These are phyloP conservation scores for Chaetodon trifasciatus DNA, from an alignment of 2,797 vertebrate species.

Conservation along the genomic window DNA sequence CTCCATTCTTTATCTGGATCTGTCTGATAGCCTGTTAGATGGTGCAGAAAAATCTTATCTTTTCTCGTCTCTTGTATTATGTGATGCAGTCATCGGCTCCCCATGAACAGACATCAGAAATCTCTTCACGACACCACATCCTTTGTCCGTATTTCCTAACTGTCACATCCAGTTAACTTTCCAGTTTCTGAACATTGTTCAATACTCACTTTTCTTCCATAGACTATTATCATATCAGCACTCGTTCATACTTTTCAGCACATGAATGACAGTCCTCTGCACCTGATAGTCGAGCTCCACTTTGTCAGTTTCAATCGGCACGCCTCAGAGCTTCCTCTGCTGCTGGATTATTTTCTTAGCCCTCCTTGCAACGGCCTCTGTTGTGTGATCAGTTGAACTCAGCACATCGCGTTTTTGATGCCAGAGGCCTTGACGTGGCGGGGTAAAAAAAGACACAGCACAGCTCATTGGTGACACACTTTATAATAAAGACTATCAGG, in stretches of 20 bases:
- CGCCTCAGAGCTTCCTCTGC: background rate
- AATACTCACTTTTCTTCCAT: background rate
- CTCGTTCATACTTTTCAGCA: slow-evolving; percentile 21
- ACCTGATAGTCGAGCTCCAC: slow-evolving; percentile 19
- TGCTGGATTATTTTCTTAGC: slow-evolving; percentile 40
- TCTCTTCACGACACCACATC: background rate
- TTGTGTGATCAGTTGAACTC: slow-evolving; percentile 46
- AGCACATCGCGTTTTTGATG: slow-evolving; percentile 36
- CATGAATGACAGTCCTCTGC: background rate
- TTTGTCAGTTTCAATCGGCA: slow-evolving; percentile 32
- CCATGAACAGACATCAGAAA: background rate
- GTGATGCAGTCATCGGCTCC: slow-evolving; percentile 2
- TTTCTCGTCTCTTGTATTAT: background rate
- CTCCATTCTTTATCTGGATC: background rate
- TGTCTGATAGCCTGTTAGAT: background rate
- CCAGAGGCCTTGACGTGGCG: slow-evolving; percentile 25
- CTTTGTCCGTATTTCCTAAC: background rate
- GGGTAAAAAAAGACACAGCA: slow-evolving; percentile 8
- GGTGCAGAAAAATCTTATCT: background rate
- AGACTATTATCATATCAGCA: background rate
- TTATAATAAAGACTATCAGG: slow-evolving; percentile 20
- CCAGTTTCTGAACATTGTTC: background rate
- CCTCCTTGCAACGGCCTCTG: slow-evolving; percentile 11
- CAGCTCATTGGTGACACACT: slow-evolving; percentile 22
- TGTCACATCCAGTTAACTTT: background rate